Evolutionary conservation across 1,140 invertebrate genomes (phyloP).

Genomic region (Micrasema minimum): DNA sequence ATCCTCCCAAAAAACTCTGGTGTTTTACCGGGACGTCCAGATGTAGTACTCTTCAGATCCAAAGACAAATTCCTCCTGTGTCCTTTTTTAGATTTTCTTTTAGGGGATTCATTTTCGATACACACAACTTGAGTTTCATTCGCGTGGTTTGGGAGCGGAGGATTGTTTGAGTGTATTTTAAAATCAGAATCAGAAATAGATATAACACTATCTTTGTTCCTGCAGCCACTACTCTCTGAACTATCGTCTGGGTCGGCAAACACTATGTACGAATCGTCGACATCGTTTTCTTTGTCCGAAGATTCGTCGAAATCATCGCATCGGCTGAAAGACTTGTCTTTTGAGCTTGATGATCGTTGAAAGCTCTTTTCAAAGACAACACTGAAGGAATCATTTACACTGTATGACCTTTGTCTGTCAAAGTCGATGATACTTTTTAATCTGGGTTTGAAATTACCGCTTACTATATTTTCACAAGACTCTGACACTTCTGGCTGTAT

Average conservation of each 20-base stretch:
- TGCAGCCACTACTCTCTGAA: slow-evolving; percentile 22
- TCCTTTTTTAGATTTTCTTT: slow-evolving; percentile 38
- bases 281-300: slow-evolving; percentile 15
- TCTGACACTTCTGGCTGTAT: slow-evolving; percentile 44
- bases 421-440: slow-evolving; percentile 52
- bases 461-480: slow-evolving; percentile 56
- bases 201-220: slow-evolving; percentile 33
- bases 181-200: slow-evolving; percentile 43
- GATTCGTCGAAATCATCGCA: slow-evolving; percentile 19
- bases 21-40: neutral
- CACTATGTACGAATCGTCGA: slow-evolving; percentile 71
- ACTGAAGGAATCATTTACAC: slow-evolving; percentile 63
- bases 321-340: slow-evolving; percentile 8
- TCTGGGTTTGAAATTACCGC: slow-evolving; percentile 54
- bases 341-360: slow-evolving; percentile 41
- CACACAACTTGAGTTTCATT: slow-evolving; percentile 32
- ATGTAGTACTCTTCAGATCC: slow-evolving; percentile 57
- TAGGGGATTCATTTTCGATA: slow-evolving; percentile 30
- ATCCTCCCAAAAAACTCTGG: slow-evolving; percentile 62
- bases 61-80: slow-evolving; percentile 62
- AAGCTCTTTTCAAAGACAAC: slow-evolving; percentile 58
- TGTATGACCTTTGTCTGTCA: slow-evolving; percentile 61
- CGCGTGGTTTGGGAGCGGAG: neutral
- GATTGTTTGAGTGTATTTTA: neutral
- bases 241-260: slow-evolving; percentile 58